Conservation (phyloP, 1,140 invertebrate genomes). For the Papilio polyxenes region DNA sequence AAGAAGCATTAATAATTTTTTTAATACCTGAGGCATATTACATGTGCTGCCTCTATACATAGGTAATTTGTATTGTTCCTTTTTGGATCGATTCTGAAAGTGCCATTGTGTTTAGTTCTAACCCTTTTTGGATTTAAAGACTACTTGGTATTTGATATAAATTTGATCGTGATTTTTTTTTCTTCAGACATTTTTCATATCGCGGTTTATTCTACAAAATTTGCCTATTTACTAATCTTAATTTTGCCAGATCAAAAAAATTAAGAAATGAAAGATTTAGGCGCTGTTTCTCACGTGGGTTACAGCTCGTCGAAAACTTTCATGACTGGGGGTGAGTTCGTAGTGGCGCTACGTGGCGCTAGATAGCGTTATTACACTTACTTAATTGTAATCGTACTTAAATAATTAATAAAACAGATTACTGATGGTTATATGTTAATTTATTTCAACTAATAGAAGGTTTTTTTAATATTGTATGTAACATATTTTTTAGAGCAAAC, state of each 20-base stretch:
- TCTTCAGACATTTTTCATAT: no score
- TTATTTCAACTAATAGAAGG: not conserved
- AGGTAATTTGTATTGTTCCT: no score
- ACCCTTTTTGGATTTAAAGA: no score
- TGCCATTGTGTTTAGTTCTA: no score
- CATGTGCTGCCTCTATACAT: no score
- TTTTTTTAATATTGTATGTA: not conserved
- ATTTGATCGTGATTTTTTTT: no score
- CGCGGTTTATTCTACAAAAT: not conserved
- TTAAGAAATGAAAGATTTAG: not conserved
- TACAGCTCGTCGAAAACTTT: conserved; percentile 18
- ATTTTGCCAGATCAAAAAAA: not conserved
- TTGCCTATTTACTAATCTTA: not conserved
- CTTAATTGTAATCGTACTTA: not conserved
- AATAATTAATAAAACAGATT: not conserved
- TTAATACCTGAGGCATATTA: no score
- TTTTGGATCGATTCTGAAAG: no score
- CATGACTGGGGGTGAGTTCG: conserved; percentile 30
- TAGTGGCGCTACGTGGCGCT: conserved; percentile 51
- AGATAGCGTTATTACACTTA: conserved; percentile 46
- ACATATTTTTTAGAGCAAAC: not conserved
- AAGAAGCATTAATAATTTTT: no score
- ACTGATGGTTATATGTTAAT: not conserved
- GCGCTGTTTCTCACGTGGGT: not conserved
- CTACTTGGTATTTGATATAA: no score